Conservation (phyloP, 2,797 vertebrate species). For the Phyllotis vaccarum region DNA sequence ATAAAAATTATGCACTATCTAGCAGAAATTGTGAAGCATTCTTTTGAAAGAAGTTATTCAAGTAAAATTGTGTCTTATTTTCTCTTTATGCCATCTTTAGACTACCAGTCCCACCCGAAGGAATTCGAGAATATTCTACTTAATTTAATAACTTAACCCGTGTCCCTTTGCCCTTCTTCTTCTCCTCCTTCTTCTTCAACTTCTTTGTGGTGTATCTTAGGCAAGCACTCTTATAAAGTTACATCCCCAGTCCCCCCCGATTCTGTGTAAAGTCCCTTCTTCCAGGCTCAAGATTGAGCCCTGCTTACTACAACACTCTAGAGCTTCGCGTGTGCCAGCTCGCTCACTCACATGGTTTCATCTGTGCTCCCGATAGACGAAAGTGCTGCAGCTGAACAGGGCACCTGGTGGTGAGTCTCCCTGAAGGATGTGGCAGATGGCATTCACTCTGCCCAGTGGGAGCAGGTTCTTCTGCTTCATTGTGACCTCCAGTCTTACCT, state of each 20-base stretch:
- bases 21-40: not conserved
- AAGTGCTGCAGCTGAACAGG: slow-evolving; percentile 45
- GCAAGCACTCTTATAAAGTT: not conserved
- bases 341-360: not conserved
- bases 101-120: not conserved
- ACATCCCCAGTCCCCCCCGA: not conserved
- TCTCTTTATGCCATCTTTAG: not conserved
- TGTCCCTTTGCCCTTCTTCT: not conserved
- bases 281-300: not conserved
- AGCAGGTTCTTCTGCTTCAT: not conserved
- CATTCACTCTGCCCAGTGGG: not conserved
- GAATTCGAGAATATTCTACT: not conserved
- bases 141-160: slow-evolving; percentile 31
- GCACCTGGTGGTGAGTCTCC: slow-evolving; percentile 22
- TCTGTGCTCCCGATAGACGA: not conserved
- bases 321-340: not conserved
- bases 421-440: slow-evolving; percentile 63
- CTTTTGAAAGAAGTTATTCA: slow-evolving; percentile 39
- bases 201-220: not conserved
- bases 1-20: slow-evolving; percentile 26
- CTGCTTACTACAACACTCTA: not conserved
- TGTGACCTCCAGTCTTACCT: slow-evolving; percentile 53
- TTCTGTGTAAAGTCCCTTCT: slow-evolving; percentile 30
- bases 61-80: slow-evolving; percentile 3
- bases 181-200: not conserved